phyloP scores from a whole-genome alignment of 2,797 vertebrate genomes.

The Mus spretus region DNA sequence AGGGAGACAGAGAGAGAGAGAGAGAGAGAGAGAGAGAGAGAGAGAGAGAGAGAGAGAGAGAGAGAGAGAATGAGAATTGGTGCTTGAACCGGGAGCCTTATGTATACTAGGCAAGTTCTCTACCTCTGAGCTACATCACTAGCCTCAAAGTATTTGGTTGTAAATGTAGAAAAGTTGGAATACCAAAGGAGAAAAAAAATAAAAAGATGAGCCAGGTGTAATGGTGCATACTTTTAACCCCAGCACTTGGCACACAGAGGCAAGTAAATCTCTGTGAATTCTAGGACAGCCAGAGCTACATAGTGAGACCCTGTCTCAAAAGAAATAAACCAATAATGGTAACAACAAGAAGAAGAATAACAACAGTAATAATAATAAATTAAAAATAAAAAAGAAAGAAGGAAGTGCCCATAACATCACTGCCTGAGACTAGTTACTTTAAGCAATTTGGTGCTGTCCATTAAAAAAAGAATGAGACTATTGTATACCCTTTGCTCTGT shows the following conservation, averaged over 20 bases:
- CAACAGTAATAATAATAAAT: not conserved
- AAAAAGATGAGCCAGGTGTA: not conserved
- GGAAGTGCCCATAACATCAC: slow-evolving; percentile 3
- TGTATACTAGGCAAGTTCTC: not conserved
- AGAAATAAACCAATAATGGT: not conserved
- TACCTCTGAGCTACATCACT: not conserved
- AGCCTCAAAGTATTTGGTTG: not conserved
- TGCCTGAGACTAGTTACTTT: not conserved
- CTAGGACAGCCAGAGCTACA: not conserved
- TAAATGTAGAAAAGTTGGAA: not conserved
- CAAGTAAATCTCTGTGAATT: not conserved
- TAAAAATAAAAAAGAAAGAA: not conserved
- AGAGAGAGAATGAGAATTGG: not conserved
- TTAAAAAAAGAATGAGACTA: not conserved
- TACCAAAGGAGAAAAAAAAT: not conserved
- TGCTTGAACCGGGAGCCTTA: not conserved
- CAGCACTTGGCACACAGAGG: not conserved
- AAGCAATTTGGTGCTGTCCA: not conserved
- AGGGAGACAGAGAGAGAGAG: not conserved
- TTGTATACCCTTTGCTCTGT: slow-evolving; percentile 38
- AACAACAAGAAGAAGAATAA: too few species aligned
- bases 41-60: too few species aligned
- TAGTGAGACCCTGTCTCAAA: not conserved
- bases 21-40: too few species aligned
- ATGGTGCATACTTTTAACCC: not conserved